Base-by-base conservation (phyloP, 2,888 invertebrate genomes). In the Hyppa rectilinea region DNA sequence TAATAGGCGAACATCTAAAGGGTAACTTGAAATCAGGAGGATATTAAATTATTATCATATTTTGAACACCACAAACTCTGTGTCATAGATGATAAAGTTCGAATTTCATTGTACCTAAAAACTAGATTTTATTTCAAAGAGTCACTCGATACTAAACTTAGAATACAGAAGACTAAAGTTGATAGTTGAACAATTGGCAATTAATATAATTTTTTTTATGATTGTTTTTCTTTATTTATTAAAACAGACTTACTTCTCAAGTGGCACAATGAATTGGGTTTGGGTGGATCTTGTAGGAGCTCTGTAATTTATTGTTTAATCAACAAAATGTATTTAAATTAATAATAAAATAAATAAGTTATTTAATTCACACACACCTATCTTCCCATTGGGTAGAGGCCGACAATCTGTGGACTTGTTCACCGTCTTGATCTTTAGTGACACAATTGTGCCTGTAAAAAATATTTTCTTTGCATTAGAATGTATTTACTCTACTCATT, bases 381-480 rank as follows among this genome's bases (percentile, higher is more conserved):
- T 86, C 84, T 17, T 86, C 60, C 64, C 78, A 79, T 47, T 88
- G 87, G 71, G 81, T 86, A 1, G 91, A 89, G 4, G 82, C 82
- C 2, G 84, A 82, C 9, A 85, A 80, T 53, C 86, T 90, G 0
- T 88, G 65, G 45, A 86, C 88, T 2, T 75, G 71, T 9, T 88
- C 88, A 75, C 87, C 89, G 12, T 60, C 52, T 31, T 60, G 43
- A 1, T 65, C 78, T 69, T 90, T 92, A 1, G n/a, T 23, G 20
- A 50, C 7, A 63, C 69, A 59, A 29, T 36, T n/a, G 34, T 70
- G 80, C 34, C 78, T 78, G 80, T 6, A 67, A 70, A 3, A 36
- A 43, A 55, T 31, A 20, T 60, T 50, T 9, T 29, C 5, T 31
- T 72, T 53, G 12, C 20, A 31, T 40, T 63, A 36, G 23, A n/a